phyloP scores from a whole-genome alignment of 2,888 invertebrate species.

The Pandemis cinnamomeana region DNA sequence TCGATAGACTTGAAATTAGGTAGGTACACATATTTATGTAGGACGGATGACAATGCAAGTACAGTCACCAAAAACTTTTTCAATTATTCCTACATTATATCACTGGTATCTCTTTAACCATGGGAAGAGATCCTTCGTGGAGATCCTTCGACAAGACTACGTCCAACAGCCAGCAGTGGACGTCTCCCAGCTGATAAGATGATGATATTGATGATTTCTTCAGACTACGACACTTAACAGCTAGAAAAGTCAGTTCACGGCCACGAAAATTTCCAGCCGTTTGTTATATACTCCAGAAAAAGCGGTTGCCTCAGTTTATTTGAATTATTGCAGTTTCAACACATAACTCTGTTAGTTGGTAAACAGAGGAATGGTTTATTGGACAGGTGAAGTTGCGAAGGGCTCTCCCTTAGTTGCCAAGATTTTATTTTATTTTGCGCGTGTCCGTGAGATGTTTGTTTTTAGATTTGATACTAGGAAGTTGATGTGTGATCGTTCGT shows the following conservation, averaged over 20 bases:
- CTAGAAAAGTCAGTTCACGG: background rate
- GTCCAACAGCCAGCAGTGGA: no score
- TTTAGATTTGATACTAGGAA: background rate
- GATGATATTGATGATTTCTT: no score
- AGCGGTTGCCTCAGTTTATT: background rate
- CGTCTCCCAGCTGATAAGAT: no score
- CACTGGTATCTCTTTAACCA: no score
- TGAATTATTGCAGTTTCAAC: background rate
- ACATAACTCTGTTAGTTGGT: conserved; percentile 2
- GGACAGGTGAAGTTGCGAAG: conserved; percentile 1
- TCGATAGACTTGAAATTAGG: no score
- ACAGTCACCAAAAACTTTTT: no score
- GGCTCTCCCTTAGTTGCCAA: conserved; percentile 5
- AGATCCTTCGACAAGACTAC: no score
- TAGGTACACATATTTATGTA: no score
- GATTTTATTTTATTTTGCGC: background rate
- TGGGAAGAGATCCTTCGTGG: no score
- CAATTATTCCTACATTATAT: no score
- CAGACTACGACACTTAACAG: no score
- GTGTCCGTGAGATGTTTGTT: conserved; percentile 1
- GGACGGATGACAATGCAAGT: no score
- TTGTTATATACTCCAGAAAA: background rate
- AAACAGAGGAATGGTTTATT: conserved; percentile 5
- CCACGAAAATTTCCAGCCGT: background rate
- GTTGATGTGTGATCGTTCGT: background rate